A percentile compares a stretch with the other conserved stretches of the same genome.
These are phyloP conservation scores for Heliothis subflexa DNA, from an alignment of 1,140 invertebrate genomes.

Conservation along the genomic window DNA sequence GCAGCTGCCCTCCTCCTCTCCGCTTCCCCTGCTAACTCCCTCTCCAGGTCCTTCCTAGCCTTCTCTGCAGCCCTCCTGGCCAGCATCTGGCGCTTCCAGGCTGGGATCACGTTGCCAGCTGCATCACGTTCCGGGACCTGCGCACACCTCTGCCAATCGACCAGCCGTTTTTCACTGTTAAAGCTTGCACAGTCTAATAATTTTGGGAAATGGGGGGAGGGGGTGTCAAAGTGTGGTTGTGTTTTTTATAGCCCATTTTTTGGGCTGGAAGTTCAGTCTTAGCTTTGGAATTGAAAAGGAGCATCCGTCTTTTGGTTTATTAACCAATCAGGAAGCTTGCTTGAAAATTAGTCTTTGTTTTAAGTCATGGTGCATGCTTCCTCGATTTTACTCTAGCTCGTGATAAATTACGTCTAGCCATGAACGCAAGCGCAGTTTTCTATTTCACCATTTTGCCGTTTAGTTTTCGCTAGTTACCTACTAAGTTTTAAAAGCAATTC, in stretches of 20 bases:
- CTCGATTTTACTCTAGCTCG: too few relatives aligned
- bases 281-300: not conserved
- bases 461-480: not conserved
- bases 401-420: not conserved
- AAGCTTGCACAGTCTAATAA: conserved; percentile 35
- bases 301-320: not conserved
- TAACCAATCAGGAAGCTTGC: not conserved
- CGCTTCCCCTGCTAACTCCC: conserved; percentile 92
- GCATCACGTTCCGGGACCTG: conserved; percentile 96
- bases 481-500: not conserved
- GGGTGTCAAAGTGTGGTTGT: not conserved
- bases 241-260: not conserved
- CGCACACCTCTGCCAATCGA: conserved; percentile 79
- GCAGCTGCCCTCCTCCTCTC: conserved; percentile 94
- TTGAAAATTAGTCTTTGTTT: too few relatives aligned
- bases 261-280: not conserved
- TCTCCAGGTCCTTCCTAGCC: conserved; percentile 95
- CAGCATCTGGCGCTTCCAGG: conserved; percentile 98
- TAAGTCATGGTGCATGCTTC: too few relatives aligned
- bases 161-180: conserved; percentile 62
- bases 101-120: conserved; percentile 95
- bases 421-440: not conserved
- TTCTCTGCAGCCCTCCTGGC: conserved; percentile 97
- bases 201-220: not conserved
- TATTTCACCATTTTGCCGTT: not conserved